Percentiles rank a stretch among this genome's conserved stretches.
phyloP scores from a whole-genome alignment of 2,113 vertebrate species.

The Lagopus leucura region DNA sequence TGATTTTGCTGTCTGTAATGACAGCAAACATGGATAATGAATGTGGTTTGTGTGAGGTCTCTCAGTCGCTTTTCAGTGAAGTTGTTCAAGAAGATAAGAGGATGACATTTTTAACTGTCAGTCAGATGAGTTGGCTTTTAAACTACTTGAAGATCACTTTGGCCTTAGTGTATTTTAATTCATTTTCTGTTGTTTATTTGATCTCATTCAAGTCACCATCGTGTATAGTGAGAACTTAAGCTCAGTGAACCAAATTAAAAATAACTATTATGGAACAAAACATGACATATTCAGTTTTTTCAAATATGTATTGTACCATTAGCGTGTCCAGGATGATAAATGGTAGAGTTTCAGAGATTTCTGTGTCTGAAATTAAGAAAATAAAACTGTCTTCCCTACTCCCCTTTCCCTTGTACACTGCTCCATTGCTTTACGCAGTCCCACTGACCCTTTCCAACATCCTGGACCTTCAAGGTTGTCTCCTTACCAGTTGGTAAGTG shows the following conservation, averaged over 20 bases:
- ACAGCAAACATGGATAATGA: not conserved
- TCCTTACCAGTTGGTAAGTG: not conserved
- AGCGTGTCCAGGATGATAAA: not conserved
- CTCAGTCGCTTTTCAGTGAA: not conserved
- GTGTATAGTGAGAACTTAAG: not conserved
- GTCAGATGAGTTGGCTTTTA: not conserved
- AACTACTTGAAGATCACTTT: not conserved
- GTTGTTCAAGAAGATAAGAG: not conserved
- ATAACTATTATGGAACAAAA: not conserved
- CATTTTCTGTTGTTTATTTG: not conserved
- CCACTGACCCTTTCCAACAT: not conserved
- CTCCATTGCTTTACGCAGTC: not conserved
- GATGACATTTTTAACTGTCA: not conserved
- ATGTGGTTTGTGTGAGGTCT: not conserved
- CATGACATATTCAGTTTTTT: not conserved
- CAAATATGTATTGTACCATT: not conserved
- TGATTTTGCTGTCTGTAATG: not conserved
- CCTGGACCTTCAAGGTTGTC: not conserved
- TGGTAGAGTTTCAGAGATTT: not conserved
- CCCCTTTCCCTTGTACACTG: not conserved
- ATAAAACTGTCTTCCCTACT: rapidly evolving
- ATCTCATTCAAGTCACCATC: not conserved
- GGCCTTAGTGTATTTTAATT: not conserved
- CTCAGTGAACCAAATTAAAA: not conserved
- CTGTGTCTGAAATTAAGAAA: not conserved